A percentile compares a stretch with the other conserved stretches of the same genome.
Evolutionary conservation across 2,797 vertebrate genomes (phyloP).

Genomic region (Limnodromus scolopaceus): DNA sequence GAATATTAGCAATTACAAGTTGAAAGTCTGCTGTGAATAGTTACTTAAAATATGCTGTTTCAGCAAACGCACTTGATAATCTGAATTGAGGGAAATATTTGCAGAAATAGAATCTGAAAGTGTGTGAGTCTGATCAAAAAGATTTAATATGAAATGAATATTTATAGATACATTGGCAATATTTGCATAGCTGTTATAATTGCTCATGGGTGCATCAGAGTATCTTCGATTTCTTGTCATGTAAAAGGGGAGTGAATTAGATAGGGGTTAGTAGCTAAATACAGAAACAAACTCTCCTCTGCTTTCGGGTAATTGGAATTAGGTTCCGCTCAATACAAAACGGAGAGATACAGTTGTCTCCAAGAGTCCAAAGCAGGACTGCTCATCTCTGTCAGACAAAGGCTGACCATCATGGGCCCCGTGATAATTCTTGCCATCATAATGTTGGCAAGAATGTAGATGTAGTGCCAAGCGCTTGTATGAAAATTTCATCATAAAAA

Average conservation of each 20-base stretch:
- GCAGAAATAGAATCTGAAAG: neutral
- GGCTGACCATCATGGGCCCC: too few species aligned
- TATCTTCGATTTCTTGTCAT: neutral
- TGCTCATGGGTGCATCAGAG: neutral
- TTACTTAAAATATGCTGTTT: neutral
- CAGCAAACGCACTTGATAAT: neutral
- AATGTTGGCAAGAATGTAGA: neutral
- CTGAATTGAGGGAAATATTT: neutral
- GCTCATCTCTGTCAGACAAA: neutral
- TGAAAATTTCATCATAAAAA: neutral
- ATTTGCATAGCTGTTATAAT: conserved; percentile 8
- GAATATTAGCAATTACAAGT: neutral
- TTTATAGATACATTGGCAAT: neutral
- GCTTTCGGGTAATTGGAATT: neutral
- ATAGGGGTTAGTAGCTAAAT: neutral
- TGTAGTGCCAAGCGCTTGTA: neutral
- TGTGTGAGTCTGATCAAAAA: neutral
- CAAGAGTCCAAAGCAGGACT: neutral
- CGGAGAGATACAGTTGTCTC: neutral
- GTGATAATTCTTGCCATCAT: too few species aligned
- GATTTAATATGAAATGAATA: neutral
- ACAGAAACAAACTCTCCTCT: neutral
- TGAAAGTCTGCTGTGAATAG: neutral
- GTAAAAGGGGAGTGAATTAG: neutral
- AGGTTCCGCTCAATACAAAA: neutral